Evolutionary conservation across 2,888 invertebrate genomes (phyloP), one percentile per base, ranked within the genome.

Genomic region (Macrophya annulata): DNA sequence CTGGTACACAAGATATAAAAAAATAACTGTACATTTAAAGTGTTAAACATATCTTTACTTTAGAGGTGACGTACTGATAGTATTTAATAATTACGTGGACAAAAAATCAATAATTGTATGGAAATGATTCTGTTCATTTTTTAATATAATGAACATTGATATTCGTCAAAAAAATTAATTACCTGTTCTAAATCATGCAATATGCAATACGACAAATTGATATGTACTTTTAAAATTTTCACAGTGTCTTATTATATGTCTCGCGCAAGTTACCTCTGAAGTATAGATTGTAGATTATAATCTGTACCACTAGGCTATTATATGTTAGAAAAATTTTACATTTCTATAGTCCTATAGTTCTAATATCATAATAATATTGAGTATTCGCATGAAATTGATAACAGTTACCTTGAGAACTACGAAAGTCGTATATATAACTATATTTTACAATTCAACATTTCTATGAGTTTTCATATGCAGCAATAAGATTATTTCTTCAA

Each of bases 41-140:
- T 71, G 48, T 84, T 72, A 51, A 84, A 48, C n/a, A 68, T 84
- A 82, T 84, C 59, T 62, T 74, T 17, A 55, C n/a, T 84, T 45
- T 45, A 55, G 74, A n/a, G 25, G 89, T 86, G 88, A 88, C 88
- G 62, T 37, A 37, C 17, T 77, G 51, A 71, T 21, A 9, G 51
- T 31, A 15, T 55, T 6, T 17, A 74, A 74, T 4, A 68, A 68
- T 15, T 37, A 68, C 68, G 45, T 5, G 25, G 4, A 31, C 12
- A 31, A 68, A 8, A 31, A 31, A 37, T 37, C 5, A 31, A 71
- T 5, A 48, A 25, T 15, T 76, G 12, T 37, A n/a, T 79, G 8
- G 8, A 4, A 76, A n/a, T 48, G 10, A 48, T 71, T 62, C 62
- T 0, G 25, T 25, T 21, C 10, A 12, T 25, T 62, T 25, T 9